Percentiles rank a stretch among this genome's conserved stretches.
These are phyloP conservation scores for Tyrannus savana DNA, from an alignment of 2,113 vertebrate genomes.

Conservation along the genomic window DNA sequence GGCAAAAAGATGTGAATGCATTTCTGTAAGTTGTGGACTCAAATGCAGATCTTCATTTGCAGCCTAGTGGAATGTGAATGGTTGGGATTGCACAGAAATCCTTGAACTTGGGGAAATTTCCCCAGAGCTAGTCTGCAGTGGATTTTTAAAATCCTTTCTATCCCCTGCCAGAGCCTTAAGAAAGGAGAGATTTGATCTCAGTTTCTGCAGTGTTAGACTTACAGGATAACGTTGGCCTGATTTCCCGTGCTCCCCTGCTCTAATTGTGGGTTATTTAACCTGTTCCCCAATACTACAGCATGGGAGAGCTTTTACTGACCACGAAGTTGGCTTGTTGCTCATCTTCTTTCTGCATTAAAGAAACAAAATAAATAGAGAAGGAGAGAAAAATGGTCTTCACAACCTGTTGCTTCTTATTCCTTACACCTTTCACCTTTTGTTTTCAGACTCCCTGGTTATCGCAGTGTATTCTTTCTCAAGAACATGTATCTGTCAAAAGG, in stretches of 20 bases:
- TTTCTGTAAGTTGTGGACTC: not conserved
- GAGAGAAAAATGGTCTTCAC: not conserved
- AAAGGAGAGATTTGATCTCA: not conserved
- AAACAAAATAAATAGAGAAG: not conserved
- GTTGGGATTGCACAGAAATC: not conserved
- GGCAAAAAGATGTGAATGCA: not conserved
- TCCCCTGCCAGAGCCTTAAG: not conserved
- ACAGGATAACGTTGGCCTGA: not conserved
- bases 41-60: not conserved
- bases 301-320: not conserved
- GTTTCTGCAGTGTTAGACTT: not conserved
- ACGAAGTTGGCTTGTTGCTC: not conserved
- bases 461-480: not conserved
- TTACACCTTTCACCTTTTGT: not conserved
- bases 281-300: not conserved
- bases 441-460: not conserved
- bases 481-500: not conserved
- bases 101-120: not conserved
- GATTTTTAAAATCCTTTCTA: conserved; percentile 9
- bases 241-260: not conserved
- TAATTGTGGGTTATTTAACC: not conserved
- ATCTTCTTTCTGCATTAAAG: not conserved
- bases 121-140: not conserved
- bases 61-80: not conserved
- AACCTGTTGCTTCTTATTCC: not conserved